Evolutionary conservation across 2,888 invertebrate species (phyloP), one percentile per base, ranked within the genome.

Genomic region (Eustalomyia histrio): DNA sequence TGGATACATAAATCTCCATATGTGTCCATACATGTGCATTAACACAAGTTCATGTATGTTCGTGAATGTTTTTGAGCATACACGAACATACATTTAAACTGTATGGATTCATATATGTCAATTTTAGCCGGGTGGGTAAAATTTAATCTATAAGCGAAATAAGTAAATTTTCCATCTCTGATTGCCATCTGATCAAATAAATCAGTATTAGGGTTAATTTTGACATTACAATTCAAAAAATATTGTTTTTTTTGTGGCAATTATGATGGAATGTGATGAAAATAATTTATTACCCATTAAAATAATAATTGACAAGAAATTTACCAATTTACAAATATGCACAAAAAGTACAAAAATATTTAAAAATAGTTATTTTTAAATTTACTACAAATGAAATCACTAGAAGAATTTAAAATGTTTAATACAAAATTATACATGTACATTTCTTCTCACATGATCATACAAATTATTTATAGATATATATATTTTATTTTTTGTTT

Each of bases 231-330:
- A 55, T 24, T 24, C 53, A 55, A 4, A 24, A 24, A 55, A 14
- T 33, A 16, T 17, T n/a, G 7, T n/a, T 58, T 14, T n/a, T 58
- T 5, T 55, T 33, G 10, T 58, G 58, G 9, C 58, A 58, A n/a
- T 58, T 58, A 16, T 33, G 12, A 39, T 18, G 18, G n/a, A 33
- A 35, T 60, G 60, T 60, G 60, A 60, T 39, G 17, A 10, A 17
- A 60, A 60, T 60, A 60, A 39, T 39, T 60, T 60, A 39, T 39
- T 16, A 18, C 12, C 18, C 39, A 39, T 60, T n/a, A n/a, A n/a
- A 39, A 60, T 10, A 39, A 21, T 60, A 39, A 60, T 12, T 21
- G 60, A 8, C 17, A 60, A 6, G n/a, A 39, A 18, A 47, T 47
- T 47, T n/a, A 47, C 5, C 1, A 47, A 47, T n/a, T n/a, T n/a